phyloP scores from a whole-genome alignment of 2,797 vertebrate species.

The Margarornis squamiger region DNA sequence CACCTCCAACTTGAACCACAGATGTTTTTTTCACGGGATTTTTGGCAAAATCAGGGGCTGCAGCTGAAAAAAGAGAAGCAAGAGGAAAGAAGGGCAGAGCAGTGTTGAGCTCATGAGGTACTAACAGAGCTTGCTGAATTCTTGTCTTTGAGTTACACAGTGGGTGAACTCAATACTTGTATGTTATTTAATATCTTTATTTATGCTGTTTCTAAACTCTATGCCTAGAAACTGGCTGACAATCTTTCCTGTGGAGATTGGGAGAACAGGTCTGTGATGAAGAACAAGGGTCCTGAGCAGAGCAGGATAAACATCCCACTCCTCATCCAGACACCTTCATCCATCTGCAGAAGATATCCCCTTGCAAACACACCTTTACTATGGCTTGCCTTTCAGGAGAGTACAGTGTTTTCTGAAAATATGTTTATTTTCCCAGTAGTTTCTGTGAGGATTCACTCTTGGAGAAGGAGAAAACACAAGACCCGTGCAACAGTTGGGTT shows the following conservation, averaged over 20 bases:
- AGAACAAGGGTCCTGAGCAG: background rate
- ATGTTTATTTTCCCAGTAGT: background rate
- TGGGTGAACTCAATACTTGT: background rate
- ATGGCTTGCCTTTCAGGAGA: background rate
- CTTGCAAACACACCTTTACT: background rate
- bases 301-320: background rate
- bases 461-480: background rate
- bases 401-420: background rate
- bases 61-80: slow-evolving; percentile 72
- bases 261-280: background rate
- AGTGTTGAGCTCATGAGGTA: background rate
- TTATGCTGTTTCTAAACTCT: background rate
- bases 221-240: background rate
- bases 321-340: background rate
- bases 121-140: background rate
- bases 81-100: background rate
- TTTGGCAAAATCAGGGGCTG: slow-evolving; percentile 85
- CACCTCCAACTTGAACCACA: slow-evolving; percentile 83
- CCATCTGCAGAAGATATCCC: background rate
- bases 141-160: background rate
- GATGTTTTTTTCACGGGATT: slow-evolving; percentile 82
- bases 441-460: background rate
- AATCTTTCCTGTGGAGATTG: background rate
- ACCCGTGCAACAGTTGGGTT: background rate
- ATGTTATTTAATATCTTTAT: background rate